Evolutionary conservation across 2,888 invertebrate genomes (phyloP), one percentile per base, ranked within the genome.

Genomic region (Coenonympha glycerion): DNA sequence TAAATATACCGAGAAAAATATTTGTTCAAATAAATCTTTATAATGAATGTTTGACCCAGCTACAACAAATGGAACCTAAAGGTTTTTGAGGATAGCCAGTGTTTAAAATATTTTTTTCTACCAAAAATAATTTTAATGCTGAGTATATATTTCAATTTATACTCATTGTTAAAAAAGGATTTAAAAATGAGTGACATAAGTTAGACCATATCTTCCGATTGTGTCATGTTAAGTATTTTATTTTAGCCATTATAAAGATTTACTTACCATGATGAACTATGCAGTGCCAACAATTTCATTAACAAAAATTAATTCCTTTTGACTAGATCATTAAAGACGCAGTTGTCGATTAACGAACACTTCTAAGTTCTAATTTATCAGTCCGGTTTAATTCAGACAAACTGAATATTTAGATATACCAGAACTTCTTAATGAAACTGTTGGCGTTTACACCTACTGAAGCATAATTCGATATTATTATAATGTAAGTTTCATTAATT

Each of bases 281-380:
- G 19, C 28, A 30, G 11, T 41, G 41, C 41, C 41, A 41, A 41
- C 41, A 18, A 19, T 39, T 22, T 13, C 19, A 36, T 36, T 37
- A 39, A 15, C 22, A 15, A 22, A 21, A 9, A 11, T 6, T 0
- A 21, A 26, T 16, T 30, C n/a, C n/a, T 41, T 18, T 30, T 41
- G 41, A 41, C 41, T 41, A 41, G 30, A 41, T 30, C 18, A 41
- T 41, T 30, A 6, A 41, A 15, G 16, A 18, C 34, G n/a, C 19
- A 36, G 19, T 15, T 9, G 9, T 2, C 2, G 24, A 9, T 24
- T 24, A 22, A 24, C 22, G n/a, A n/a, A n/a, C n/a, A n/a, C n/a
- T n/a, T n/a, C n/a, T n/a, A n/a, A n/a, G n/a, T n/a, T n/a, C n/a
- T n/a, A n/a, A n/a, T n/a, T n/a, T n/a, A n/a, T n/a, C n/a, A n/a